phyloP scores from a whole-genome alignment of 2,888 invertebrate genomes.

The Halocaridina rubra region DNA sequence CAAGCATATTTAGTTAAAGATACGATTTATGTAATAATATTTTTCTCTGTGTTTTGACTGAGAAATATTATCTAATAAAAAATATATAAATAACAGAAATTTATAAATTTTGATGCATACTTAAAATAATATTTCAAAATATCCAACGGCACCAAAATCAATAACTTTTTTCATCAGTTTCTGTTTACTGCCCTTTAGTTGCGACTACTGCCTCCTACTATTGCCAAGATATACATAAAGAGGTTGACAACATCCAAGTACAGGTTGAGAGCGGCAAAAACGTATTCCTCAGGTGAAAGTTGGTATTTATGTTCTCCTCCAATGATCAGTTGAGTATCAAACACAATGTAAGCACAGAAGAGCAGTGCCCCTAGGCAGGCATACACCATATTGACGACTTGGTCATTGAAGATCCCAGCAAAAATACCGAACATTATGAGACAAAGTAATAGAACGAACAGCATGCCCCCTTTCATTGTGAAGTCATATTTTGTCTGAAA shows the following conservation, averaged over 20 bases:
- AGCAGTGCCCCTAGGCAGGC: constrained; percentile 83
- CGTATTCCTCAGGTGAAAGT: constrained; percentile 87
- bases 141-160: too few relatives aligned
- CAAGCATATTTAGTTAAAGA: too few relatives aligned
- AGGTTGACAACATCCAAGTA: constrained; percentile 90
- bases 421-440: constrained; percentile 85
- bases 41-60: too few relatives aligned
- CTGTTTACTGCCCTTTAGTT: too few relatives aligned
- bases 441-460: constrained; percentile 80
- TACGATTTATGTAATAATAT: too few relatives aligned
- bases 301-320: constrained; percentile 64
- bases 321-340: constrained; percentile 79
- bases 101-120: too few relatives aligned
- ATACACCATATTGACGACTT: constrained; percentile 80
- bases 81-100: too few relatives aligned
- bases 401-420: constrained; percentile 73
- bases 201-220: constrained; percentile 76
- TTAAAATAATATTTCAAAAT: too few relatives aligned
- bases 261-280: constrained; percentile 85
- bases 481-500: constrained; percentile 89
- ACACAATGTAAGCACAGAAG: constrained; percentile 85
- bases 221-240: constrained; percentile 82
- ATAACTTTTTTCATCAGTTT: too few relatives aligned
- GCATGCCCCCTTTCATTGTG: constrained; percentile 80
- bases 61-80: too few relatives aligned